Percentiles rank a stretch among this genome's conserved stretches.
Conservation (phyloP, 2,797 vertebrate species). For the Phaenicophaeus curvirostris region DNA sequence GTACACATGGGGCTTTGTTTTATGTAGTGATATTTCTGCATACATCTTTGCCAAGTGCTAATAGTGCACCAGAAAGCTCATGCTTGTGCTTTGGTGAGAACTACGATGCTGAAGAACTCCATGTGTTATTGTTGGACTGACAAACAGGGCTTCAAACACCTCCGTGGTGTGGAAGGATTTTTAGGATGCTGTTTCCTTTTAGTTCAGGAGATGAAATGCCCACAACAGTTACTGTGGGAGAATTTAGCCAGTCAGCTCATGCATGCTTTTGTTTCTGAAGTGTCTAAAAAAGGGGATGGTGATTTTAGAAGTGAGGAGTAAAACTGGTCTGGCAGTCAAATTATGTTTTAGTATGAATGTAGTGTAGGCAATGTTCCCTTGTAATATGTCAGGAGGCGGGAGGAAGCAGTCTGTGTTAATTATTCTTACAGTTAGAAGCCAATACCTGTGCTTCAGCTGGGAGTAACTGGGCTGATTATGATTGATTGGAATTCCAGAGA, state of each 20-base stretch:
- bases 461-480: not conserved
- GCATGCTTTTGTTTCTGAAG: not conserved
- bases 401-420: conserved; percentile 17
- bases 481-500: conserved; percentile 27
- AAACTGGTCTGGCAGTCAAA: not conserved
- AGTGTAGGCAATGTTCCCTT: not conserved
- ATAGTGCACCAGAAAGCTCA: not conserved
- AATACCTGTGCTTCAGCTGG: not conserved
- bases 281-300: not conserved
- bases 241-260: not conserved
- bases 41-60: not conserved
- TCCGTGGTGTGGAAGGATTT: not conserved
- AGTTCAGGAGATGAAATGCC: not conserved
- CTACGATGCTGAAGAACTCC: not conserved
- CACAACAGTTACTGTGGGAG: not conserved
- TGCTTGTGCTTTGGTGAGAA: not conserved
- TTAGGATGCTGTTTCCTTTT: not conserved
- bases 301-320: not conserved
- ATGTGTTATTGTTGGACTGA: not conserved
- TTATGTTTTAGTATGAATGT: not conserved
- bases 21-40: not conserved
- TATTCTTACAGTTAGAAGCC: not conserved
- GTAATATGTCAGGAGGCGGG: not conserved
- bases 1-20: not conserved
- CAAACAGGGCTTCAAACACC: not conserved